These are phyloP conservation scores for Coilia nasus DNA, from an alignment of 2,797 vertebrate species.

Conservation along the genomic window DNA sequence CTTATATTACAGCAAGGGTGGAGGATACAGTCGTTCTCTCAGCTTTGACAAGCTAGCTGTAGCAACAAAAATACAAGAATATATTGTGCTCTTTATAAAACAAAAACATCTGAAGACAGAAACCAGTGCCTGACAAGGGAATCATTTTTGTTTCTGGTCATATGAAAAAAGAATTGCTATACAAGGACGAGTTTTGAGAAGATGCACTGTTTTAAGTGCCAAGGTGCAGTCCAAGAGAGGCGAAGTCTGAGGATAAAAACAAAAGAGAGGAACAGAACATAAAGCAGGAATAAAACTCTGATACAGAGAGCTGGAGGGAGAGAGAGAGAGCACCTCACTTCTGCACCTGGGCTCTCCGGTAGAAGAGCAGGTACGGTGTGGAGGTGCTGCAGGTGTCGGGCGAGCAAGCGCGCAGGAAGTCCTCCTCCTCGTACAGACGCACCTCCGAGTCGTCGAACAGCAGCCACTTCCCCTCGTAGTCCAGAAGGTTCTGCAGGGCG, in stretches of 20 bases:
- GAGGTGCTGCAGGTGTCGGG: constrained; percentile 87
- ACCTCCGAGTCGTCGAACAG: constrained; percentile 97
- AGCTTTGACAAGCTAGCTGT: not conserved
- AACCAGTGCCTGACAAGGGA: constrained; percentile 32
- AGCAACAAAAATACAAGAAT: constrained; percentile 33
- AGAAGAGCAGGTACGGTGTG: constrained; percentile 96
- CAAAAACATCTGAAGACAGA: constrained; percentile 42
- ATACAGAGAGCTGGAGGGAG: constrained; percentile 16
- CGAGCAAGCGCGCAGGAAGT: constrained; percentile 90
- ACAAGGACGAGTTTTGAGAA: constrained; percentile 31
- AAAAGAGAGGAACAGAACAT: not conserved
- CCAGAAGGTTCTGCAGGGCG: constrained; percentile 73
- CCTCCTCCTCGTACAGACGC: constrained; percentile 89
- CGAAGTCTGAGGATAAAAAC: not conserved
- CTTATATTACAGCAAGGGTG: not conserved
- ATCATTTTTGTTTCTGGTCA: constrained; percentile 11
- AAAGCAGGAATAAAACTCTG: constrained; percentile 22
- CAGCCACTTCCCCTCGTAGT: constrained; percentile 95
- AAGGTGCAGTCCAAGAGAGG: constrained; percentile 46
- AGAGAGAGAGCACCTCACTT: not conserved
- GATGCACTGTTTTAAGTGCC: constrained; percentile 54
- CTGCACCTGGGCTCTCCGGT: constrained; percentile 78
- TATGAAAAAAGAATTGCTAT: constrained; percentile 40
- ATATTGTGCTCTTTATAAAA: constrained; percentile 34
- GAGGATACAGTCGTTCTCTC: not conserved